A percentile compares a stretch with the other conserved stretches of the same genome.
phyloP scores from a whole-genome alignment of 1,140 invertebrate species.

The Zaprionus ghesquierei region DNA sequence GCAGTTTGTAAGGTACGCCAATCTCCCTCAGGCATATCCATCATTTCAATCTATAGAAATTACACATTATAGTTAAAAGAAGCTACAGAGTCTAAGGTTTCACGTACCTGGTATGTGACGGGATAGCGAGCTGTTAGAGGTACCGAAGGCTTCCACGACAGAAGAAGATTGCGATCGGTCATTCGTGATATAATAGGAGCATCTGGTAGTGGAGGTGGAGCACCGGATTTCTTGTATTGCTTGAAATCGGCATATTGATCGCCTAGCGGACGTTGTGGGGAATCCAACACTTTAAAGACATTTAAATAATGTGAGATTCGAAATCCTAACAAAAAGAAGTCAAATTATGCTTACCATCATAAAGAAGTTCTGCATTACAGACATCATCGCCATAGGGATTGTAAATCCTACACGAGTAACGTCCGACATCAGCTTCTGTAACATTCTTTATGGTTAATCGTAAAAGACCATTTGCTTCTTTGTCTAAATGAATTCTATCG shows the following conservation, averaged over 20 bases:
- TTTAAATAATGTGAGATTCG: too few species aligned
- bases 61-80: not conserved
- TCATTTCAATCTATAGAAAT: slow-evolving; percentile 91
- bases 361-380: slow-evolving; percentile 91
- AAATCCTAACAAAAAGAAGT: too few species aligned
- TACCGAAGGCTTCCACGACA: slow-evolving; percentile 96
- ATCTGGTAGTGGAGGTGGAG: slow-evolving; percentile 92
- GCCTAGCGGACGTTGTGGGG: slow-evolving; percentile 86
- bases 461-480: slow-evolving; percentile 88
- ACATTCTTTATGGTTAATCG: slow-evolving; percentile 90
- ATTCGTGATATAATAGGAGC: slow-evolving; percentile 94
- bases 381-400: slow-evolving; percentile 92
- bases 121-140: slow-evolving; percentile 90
- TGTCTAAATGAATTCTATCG: slow-evolving; percentile 91
- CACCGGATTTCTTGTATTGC: slow-evolving; percentile 90
- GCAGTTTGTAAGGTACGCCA: slow-evolving; percentile 93
- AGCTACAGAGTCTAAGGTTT: too few species aligned
- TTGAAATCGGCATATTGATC: slow-evolving; percentile 94
- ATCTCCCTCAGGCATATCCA: slow-evolving; percentile 92
- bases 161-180: slow-evolving; percentile 91
- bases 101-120: slow-evolving; percentile 93
- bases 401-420: slow-evolving; percentile 91
- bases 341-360: slow-evolving; percentile 88
- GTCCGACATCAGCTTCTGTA: slow-evolving; percentile 90
- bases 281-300: slow-evolving; percentile 88